Conservation (phyloP, 2,113 vertebrate genomes). For the Lethenteron camtschaticum region DNA sequence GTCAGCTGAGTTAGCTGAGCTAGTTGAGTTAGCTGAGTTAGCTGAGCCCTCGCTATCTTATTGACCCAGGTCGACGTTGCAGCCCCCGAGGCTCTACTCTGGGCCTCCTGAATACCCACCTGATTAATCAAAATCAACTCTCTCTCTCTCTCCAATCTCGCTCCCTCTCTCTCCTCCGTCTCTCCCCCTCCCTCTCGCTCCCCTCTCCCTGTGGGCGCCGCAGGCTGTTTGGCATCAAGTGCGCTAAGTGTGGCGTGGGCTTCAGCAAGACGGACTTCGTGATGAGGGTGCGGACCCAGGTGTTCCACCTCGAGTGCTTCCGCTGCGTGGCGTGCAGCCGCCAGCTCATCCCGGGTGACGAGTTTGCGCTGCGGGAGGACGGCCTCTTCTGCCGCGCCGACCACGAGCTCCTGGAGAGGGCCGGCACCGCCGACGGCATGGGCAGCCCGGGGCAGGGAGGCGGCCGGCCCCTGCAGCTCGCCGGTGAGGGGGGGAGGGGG, state of each 20-base stretch:
- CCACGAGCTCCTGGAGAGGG: conserved; percentile 42
- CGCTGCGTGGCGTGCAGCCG: conserved; percentile 75
- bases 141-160: no score
- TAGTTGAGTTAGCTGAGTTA: no score
- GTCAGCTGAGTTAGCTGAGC: no score
- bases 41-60: no score
- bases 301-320: conserved; percentile 92
- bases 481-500: conserved; percentile 26
- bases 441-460: conserved; percentile 33
- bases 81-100: no score
- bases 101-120: no score
- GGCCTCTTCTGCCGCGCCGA: conserved; percentile 72
- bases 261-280: conserved; percentile 86
- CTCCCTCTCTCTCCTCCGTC: no score
- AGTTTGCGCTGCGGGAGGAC: conserved; percentile 73
- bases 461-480: conserved; percentile 33
- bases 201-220: neutral
- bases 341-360: conserved; percentile 73
- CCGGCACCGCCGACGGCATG: conserved; percentile 29
- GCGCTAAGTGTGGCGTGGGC: conserved; percentile 62
- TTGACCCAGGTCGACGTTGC: no score
- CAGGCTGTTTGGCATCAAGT: conserved; percentile 88
- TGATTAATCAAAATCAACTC: no score
- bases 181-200: no score
- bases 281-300: conserved; percentile 68